Base-by-base conservation (phyloP, 2,797 vertebrate species). In the Muraenolepis orangiensis region DNA sequence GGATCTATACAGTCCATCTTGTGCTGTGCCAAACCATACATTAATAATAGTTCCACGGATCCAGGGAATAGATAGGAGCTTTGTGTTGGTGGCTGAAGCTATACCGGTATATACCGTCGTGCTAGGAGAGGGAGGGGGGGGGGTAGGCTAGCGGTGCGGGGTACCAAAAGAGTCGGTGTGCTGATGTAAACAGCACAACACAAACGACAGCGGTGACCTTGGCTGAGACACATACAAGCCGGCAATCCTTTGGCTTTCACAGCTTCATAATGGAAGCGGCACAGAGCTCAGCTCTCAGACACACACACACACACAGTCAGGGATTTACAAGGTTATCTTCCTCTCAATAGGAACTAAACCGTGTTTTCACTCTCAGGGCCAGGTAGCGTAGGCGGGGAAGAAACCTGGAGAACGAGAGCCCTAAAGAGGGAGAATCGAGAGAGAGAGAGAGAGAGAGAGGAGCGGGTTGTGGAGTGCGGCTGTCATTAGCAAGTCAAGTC, bases 401-500 rank as follows among this genome's bases (percentile, higher is more conserved):
- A 11, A 42, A 74, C 20, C n/a, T 64, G 72, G 30, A 71, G 32
- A 71, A 68, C 61, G 51, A 40, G 23, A 46, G 29, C 70, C 42
- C 38, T 38, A 69, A 0, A 0, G 6, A 74, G 32, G 69, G 28
- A 72, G 72, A 28, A 26, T 28, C 8, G 51, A 32, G 23, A 61
- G 69, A 74, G 66, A 23, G 32, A 34, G 32, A 34, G 32, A 34
- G 32, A 34, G 32, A 34, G 32, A 34, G 32, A 34, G 32, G 4
- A 23, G 23, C 20, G 6, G 18, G 6, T 12, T 38, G 36, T 12
- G 73, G 13, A 23, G 34, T 69, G 70, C 0, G 18, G 29, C 51
- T 75, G 16, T 26, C 75, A 87, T 90, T 88, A 83, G 81, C 57
- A 64, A 89, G 72, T 92, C 85, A 40, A 85, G 81, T 82, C 88